phyloP scores from a whole-genome alignment of 2,888 invertebrate genomes.

The Steinernema scapterisci region DNA sequence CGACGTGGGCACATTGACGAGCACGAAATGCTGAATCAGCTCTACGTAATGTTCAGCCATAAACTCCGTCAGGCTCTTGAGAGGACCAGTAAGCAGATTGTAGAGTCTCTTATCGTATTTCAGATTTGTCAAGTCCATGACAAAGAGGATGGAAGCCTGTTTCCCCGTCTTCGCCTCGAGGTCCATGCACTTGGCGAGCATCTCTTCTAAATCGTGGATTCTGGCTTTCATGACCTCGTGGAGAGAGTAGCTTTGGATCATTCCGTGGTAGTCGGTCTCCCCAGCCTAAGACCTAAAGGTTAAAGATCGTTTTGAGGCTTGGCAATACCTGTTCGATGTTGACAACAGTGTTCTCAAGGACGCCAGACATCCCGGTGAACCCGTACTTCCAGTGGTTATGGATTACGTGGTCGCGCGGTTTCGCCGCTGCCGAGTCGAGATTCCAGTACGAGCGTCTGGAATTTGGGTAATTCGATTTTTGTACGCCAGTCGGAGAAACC shows the following conservation, averaged over 20 bases:
- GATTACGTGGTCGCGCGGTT: constrained; percentile 57
- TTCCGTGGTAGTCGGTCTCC: constrained; percentile 57
- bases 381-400: constrained; percentile 60
- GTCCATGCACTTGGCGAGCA: constrained; percentile 55
- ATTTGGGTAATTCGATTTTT: background rate
- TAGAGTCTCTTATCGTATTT: constrained; percentile 58
- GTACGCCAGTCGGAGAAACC: background rate
- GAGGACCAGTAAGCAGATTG: constrained; percentile 56
- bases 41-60: constrained; percentile 65
- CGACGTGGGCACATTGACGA: constrained; percentile 60
- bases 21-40: constrained; percentile 61
- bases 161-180: constrained; percentile 60
- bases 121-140: constrained; percentile 62
- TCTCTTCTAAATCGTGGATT: constrained; percentile 57
- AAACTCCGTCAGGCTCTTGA: constrained; percentile 58
- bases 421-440: constrained; percentile 52
- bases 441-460: constrained; percentile 54
- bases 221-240: constrained; percentile 60
- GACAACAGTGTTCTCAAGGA: constrained; percentile 58
- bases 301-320: background rate
- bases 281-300: constrained; percentile 50
- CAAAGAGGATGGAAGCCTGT: constrained; percentile 61
- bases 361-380: constrained; percentile 47
- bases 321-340: constrained; percentile 63
- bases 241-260: constrained; percentile 56